A percentile compares a stretch with the other conserved stretches of the same genome.
These are phyloP conservation scores for Ditula angustiorana DNA, from an alignment of 2,888 invertebrate species.

Conservation along the genomic window DNA sequence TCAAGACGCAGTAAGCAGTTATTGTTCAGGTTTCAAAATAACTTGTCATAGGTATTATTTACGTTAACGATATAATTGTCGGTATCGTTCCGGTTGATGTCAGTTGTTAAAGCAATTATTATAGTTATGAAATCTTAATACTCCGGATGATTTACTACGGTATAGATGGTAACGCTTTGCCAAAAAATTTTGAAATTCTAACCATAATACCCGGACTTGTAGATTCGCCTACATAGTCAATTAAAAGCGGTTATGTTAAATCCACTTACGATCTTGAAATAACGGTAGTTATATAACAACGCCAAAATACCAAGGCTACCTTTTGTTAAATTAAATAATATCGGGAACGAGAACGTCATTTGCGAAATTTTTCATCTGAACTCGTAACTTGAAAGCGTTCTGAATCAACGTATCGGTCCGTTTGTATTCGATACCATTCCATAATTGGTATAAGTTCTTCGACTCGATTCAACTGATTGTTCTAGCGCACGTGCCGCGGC, in stretches of 20 bases:
- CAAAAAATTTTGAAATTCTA: neutral
- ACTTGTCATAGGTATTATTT: neutral
- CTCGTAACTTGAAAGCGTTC: slow-evolving; percentile 18
- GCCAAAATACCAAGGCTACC: neutral
- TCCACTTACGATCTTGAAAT: neutral
- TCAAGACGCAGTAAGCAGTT: neutral
- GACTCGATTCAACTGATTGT: slow-evolving; percentile 30
- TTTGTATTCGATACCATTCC: slow-evolving; percentile 35
- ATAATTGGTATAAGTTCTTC: slow-evolving; percentile 38
- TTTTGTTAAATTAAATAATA: slow-evolving; percentile 8
- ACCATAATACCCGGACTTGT: neutral
- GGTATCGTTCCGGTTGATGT: slow-evolving; percentile 16
- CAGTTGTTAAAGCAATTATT: slow-evolving; percentile 17
- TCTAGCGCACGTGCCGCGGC: slow-evolving; percentile 29
- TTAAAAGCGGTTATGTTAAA: slow-evolving; percentile 3
- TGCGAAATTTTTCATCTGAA: slow-evolving; percentile 26
- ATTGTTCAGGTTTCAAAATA: slow-evolving; percentile 18
- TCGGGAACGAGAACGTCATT: slow-evolving; percentile 21
- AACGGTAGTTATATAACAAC: neutral
- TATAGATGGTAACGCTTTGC: neutral
- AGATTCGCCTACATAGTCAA: neutral
- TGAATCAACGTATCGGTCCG: slow-evolving; percentile 2
- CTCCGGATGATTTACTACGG: slow-evolving; percentile 13
- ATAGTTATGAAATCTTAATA: slow-evolving; percentile 18
- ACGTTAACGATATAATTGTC: slow-evolving; percentile 26